phyloP scores from a whole-genome alignment of 2,888 invertebrate genomes.

The Choristoneura rosaceana region DNA sequence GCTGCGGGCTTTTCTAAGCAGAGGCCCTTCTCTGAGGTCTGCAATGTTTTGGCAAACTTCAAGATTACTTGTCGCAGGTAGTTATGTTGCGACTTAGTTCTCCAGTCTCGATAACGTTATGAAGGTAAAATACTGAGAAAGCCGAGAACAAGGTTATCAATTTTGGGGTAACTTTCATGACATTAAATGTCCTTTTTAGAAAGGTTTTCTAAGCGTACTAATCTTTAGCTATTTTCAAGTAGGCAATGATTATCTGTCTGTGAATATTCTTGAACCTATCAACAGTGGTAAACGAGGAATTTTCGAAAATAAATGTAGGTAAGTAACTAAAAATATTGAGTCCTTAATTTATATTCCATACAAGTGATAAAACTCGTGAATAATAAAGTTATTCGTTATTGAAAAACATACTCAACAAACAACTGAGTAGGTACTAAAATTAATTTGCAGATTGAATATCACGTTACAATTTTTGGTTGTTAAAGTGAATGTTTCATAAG shows the following conservation, averaged over 20 bases:
- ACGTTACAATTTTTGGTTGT: no score
- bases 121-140: not conserved
- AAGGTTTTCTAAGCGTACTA: not conserved
- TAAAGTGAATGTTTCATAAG: no score
- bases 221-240: not conserved
- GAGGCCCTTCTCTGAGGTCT: slow-evolving; percentile 2
- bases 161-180: not conserved
- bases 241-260: not conserved
- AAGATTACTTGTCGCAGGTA: slow-evolving; percentile 7
- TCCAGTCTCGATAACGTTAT: not conserved
- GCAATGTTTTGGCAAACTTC: slow-evolving; percentile 14
- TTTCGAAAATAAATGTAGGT: no score
- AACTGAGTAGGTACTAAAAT: no score
- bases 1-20: slow-evolving; percentile 20
- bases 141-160: not conserved
- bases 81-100: not conserved
- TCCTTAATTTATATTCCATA: no score
- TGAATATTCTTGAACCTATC: not conserved
- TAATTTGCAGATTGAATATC: no score
- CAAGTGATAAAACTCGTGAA: no score
- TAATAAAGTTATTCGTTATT: no score
- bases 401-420: no score
- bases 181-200: not conserved
- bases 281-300: no score
- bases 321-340: no score